These are phyloP conservation scores for Athripsodes cinereus DNA, from an alignment of 2,888 invertebrate species.

Conservation along the genomic window DNA sequence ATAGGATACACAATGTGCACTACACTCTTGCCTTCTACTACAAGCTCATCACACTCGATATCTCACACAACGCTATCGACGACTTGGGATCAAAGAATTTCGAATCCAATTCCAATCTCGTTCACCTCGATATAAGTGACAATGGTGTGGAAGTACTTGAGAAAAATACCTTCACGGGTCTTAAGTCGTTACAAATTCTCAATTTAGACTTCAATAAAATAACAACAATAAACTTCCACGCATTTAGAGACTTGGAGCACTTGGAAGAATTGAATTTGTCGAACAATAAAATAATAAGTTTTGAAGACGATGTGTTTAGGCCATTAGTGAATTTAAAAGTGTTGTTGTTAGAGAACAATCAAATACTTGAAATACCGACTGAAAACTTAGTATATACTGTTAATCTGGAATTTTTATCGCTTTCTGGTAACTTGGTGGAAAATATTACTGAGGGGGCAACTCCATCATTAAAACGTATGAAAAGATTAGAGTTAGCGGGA, in stretches of 20 bases:
- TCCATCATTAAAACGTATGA: slow-evolving; percentile 64
- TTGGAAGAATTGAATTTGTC: slow-evolving; percentile 70
- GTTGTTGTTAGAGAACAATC: slow-evolving; percentile 72
- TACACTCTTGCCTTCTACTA: slow-evolving; percentile 76
- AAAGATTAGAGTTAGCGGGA: slow-evolving; percentile 63
- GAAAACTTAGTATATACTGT: slow-evolving; percentile 60
- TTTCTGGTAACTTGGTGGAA: slow-evolving; percentile 74
- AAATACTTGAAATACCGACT: slow-evolving; percentile 69
- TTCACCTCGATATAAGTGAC: slow-evolving; percentile 68
- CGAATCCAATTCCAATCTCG: slow-evolving; percentile 67
- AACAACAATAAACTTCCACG: slow-evolving; percentile 62
- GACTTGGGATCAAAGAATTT: slow-evolving; percentile 79
- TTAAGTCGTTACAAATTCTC: slow-evolving; percentile 59
- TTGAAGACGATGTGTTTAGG: slow-evolving; percentile 65
- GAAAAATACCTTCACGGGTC: slow-evolving; percentile 71
- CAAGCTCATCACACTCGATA: slow-evolving; percentile 71
- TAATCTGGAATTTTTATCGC: slow-evolving; percentile 64
- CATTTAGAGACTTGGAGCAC: slow-evolving; percentile 71
- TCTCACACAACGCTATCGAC: slow-evolving; percentile 75
- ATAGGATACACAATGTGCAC: slow-evolving; percentile 72
- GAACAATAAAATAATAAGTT: slow-evolving; percentile 67
- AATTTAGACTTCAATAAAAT: slow-evolving; percentile 76
- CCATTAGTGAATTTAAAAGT: slow-evolving; percentile 63
- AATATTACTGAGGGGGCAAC: slow-evolving; percentile 66
- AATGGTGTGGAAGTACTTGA: slow-evolving; percentile 67